Conservation (phyloP, 2,113 vertebrate species). For the Rattus rattus region DNA sequence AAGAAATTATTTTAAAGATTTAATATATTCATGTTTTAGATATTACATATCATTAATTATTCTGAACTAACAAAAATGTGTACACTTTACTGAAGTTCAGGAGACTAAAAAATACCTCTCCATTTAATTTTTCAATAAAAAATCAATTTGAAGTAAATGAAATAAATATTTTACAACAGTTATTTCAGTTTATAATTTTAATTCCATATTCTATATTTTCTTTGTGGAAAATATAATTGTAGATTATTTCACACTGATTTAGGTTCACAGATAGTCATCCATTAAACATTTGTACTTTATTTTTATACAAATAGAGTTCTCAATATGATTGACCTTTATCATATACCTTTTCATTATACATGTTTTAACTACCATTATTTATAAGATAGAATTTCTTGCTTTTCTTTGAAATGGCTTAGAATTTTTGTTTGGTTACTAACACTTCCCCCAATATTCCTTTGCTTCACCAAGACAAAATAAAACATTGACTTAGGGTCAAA, state of each 20-base stretch:
- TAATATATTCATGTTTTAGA: slow-evolving; percentile 38
- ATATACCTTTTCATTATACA: not conserved
- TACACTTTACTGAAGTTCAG: not conserved
- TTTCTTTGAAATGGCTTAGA: too few species aligned
- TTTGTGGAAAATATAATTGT: slow-evolving; percentile 4
- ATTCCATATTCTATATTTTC: not conserved
- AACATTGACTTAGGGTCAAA: not conserved
- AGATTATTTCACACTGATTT: not conserved
- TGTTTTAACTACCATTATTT: not conserved
- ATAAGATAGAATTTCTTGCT: not conserved
- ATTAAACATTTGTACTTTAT: not conserved
- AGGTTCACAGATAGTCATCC: not conserved
- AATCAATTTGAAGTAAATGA: not conserved
- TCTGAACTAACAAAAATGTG: not conserved
- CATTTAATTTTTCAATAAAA: not conserved
- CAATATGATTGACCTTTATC: not conserved
- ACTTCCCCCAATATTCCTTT: not conserved
- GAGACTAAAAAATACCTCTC: not conserved
- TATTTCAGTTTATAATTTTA: not conserved
- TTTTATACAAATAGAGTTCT: not conserved
- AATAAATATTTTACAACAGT: not conserved
- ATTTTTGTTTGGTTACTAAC: not conserved
- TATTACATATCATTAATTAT: not conserved
- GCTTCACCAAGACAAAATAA: not conserved
- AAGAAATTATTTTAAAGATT: not conserved